Base-by-base conservation (phyloP, 1,140 invertebrate genomes). In the Tyrophagus putrescentiae region DNA sequence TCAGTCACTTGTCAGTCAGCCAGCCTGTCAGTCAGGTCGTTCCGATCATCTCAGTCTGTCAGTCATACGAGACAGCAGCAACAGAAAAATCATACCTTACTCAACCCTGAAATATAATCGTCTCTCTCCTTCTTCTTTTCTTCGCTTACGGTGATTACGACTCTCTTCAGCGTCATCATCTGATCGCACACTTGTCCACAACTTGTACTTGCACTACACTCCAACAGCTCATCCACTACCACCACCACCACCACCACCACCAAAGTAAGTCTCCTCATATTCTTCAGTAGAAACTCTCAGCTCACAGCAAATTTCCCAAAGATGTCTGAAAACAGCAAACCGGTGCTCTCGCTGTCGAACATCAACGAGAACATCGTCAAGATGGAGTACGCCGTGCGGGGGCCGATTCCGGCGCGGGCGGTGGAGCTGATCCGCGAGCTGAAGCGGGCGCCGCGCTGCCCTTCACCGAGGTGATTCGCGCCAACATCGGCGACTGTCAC, bases 401-500 rank as follows among this genome's bases (percentile, higher is more conserved):
- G 95, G 0, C 93, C 95, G 0, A 79, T 99, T 25, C 89, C 98
- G 4, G 85, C 88, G 34, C 76, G 78, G 28, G 80, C 80, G 4
- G 74, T 72, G 9, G 75, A 79, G 67, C 72, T 82, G 25, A 79
- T 80, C 66, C 75, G 77, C 59, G 77, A 81, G 67, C 61, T 82
- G 3, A 71, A 76, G 64, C 63, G 83, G 91, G 90, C 27, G 82
- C 75, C 0, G 78, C 83, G 67, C 91, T 92, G 69, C 87, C 90
- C 28, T 98, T 98, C 74, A 82, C 81, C 54, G 83, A 84, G 74
- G 91, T 98, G n/a, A 91, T 98, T 66, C 86, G 87, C 69, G 92
- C 93, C 1, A 98, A 98, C 73, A 94, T 98, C 69, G 95, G 95
- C 41, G 95, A 98, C 76, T 93, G 91, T 64, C 95, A 98, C 77